Evolutionary conservation across 1,140 invertebrate species (phyloP), one percentile per base, ranked within the genome.

Genomic region (Lepeophtheirus salmonis): DNA sequence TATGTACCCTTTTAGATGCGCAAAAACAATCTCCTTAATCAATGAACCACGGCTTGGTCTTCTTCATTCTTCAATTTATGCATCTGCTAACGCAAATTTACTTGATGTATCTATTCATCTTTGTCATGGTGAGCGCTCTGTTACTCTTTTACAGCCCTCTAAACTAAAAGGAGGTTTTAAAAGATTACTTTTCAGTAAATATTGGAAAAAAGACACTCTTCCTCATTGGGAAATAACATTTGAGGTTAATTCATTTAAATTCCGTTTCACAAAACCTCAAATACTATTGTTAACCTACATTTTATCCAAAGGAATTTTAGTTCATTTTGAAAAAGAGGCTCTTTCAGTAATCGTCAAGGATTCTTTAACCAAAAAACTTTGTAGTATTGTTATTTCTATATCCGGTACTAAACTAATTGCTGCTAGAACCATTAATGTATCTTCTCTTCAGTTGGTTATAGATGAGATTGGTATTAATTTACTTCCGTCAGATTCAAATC

Each of bases 191-290:
- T 41, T 41, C 30, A 41, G 30, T 41, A 10, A 6, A 41, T 41
- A 41, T n/a, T 41, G 30, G 30, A 41, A 41, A n/a, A 10, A n/a
- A n/a, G 30, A 41, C 6, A 10, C 30, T n/a, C 30, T 41, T 10
- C 30, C 30, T 17, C 52, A 21, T 20, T 54, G 18, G 3, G 52
- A 54, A 2, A 3, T 2, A n/a, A 14, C 20, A 18, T 23, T 54
- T 14, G 52, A 54, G 10, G 17, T 54, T 2, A 54, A 24, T 23
- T 54, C 52, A 24, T 24, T 54, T 20, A 54, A 54, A 23, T 23
- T 54, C 16, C 3, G 52, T 21, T 20, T 54, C 52, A 54, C 52
- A 12, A 20, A 54, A 21, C 52, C 52, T 1, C 52, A 54, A 54
- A 24, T 54, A n/a, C 30, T 41, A 10, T n/a, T 41, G 6, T 41